A percentile compares a stretch with the other conserved stretches of the same genome.
phyloP scores from a whole-genome alignment of 1,140 invertebrate genomes.

The Diuraphis noxia region DNA sequence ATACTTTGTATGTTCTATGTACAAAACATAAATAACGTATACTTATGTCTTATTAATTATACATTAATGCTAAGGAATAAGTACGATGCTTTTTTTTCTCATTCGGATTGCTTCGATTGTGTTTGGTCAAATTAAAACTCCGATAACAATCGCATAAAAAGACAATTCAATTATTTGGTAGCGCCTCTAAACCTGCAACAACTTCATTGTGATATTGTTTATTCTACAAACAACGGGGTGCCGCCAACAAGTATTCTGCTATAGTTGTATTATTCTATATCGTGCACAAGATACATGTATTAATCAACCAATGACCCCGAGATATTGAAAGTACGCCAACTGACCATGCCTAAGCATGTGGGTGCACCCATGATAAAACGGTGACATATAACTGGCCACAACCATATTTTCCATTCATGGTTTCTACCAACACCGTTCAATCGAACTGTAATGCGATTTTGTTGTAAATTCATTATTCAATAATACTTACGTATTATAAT shows the following conservation, averaged over 20 bases:
- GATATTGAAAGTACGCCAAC: conserved; percentile 43
- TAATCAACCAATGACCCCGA: conserved; percentile 36
- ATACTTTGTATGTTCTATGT: not conserved
- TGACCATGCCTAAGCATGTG: conserved; percentile 32
- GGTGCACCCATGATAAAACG: not conserved
- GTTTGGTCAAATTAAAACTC: not conserved
- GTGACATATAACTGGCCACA: not conserved
- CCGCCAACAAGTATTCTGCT: conserved; percentile 11
- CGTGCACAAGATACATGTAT: not conserved
- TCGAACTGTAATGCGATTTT: not conserved
- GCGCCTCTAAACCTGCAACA: not conserved
- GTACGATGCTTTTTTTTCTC: not conserved
- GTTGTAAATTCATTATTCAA: not conserved
- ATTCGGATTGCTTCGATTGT: not conserved
- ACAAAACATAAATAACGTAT: not conserved
- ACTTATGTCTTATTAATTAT: not conserved
- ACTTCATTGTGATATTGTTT: conserved; percentile 26
- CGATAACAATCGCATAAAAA: conserved; percentile 16
- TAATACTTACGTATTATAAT: not conserved
- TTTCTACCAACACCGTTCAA: not conserved
- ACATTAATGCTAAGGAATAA: not conserved
- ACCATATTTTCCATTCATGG: not conserved
- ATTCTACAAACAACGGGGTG: conserved; percentile 22
- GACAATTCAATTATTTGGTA: conserved; percentile 25
- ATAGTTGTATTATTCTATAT: not conserved